phyloP scores from a whole-genome alignment of 1,140 invertebrate genomes.

The Pinna nobilis region DNA sequence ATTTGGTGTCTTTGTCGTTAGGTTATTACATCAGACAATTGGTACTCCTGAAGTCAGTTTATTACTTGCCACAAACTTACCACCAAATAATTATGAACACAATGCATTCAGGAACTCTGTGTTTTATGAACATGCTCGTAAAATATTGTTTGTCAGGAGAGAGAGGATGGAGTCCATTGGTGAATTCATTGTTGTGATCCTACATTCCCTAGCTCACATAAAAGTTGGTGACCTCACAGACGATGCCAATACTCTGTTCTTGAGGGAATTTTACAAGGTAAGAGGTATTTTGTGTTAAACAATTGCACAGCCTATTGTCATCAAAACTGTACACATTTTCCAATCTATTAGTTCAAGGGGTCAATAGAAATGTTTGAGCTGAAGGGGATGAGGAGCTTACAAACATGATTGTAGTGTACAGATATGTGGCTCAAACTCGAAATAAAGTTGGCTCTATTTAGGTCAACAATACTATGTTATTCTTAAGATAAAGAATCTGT shows the following conservation, averaged over 20 bases:
- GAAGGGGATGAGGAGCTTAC: too few species aligned
- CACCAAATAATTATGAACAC: conserved; percentile 66
- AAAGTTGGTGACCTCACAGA: conserved; percentile 67
- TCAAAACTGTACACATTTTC: not conserved
- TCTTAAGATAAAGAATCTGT: not conserved
- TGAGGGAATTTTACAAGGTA: conserved; percentile 70
- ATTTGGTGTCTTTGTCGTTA: conserved; percentile 69
- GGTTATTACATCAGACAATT: conserved; percentile 60
- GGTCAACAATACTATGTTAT: too few species aligned
- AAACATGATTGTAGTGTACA: too few species aligned
- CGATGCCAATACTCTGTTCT: conserved; percentile 67
- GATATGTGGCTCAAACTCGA: too few species aligned
- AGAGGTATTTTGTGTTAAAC: not conserved
- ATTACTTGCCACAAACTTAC: conserved; percentile 70
- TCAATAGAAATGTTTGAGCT: too few species aligned
- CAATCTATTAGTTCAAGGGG: too few species aligned
- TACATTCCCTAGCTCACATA: conserved; percentile 70
- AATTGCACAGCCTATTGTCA: not conserved
- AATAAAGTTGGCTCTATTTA: too few species aligned
- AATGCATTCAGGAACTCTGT: conserved; percentile 71
- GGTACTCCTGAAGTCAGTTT: conserved; percentile 66
- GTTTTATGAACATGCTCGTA: conserved; percentile 65
- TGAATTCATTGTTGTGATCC: conserved; percentile 70
- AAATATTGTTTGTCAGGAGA: conserved; percentile 68
- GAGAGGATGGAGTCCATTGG: conserved; percentile 72